Conservation (phyloP, 2,113 vertebrate genomes). For the Tylochromis polylepis region DNA sequence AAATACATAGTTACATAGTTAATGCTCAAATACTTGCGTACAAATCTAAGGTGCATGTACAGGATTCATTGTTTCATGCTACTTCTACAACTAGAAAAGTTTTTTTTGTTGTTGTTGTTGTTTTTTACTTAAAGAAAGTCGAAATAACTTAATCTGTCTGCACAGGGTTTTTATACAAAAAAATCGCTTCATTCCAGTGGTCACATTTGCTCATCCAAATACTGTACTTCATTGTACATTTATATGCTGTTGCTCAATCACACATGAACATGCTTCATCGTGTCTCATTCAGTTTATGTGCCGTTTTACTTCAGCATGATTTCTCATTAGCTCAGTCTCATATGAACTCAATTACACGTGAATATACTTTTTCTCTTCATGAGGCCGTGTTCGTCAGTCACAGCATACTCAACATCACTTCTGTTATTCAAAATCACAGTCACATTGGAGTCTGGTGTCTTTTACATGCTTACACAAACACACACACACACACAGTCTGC, state of each 20-base stretch:
- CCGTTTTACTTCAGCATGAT: not conserved
- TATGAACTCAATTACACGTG: not conserved
- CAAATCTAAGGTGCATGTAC: not conserved
- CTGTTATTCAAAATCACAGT: not conserved
- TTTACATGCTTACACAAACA: accelerated
- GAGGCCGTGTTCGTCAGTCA: not conserved
- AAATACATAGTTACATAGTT: not conserved
- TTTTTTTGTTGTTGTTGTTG: too few relatives aligned
- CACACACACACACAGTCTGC: not conserved
- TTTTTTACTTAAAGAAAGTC: not conserved
- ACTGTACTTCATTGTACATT: too few relatives aligned
- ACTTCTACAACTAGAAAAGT: not conserved
- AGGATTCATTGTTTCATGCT: not conserved
- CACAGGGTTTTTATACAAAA: not conserved
- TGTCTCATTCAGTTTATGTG: accelerated
- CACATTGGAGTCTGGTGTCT: not conserved
- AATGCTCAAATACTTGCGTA: not conserved
- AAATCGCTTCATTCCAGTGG: not conserved
- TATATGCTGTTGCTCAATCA: not conserved
- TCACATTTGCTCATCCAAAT: too few relatives aligned
- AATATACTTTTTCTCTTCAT: not conserved
- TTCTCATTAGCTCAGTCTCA: not conserved
- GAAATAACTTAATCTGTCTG: not conserved
- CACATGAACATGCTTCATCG: too few relatives aligned
- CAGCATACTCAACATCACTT: not conserved